Conservation (phyloP, 2,888 invertebrate species). For the Notocelia uddmanniana region DNA sequence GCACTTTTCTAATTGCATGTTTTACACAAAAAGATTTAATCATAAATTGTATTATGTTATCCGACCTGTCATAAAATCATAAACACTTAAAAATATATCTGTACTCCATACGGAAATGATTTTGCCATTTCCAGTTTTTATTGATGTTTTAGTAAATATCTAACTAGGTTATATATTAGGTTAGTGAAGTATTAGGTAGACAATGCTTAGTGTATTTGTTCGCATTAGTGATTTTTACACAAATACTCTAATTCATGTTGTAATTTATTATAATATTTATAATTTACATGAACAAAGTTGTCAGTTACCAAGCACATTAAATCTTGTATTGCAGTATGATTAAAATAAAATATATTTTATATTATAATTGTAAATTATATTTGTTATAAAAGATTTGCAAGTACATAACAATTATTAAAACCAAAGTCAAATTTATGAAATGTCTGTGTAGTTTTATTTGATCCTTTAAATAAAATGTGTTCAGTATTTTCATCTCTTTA, state of each 20-base stretch:
- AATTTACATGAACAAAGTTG: conserved; percentile 29
- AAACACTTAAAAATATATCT: too few relatives aligned
- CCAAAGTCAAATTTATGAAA: conserved; percentile 53
- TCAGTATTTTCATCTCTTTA: conserved; percentile 1
- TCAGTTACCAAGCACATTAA: conserved; percentile 27
- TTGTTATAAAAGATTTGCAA: conserved; percentile 65
- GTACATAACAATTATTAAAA: conserved; percentile 68
- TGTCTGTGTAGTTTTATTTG: conserved; percentile 29
- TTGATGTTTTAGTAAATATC: conserved; percentile 2
- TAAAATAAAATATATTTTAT: conserved; percentile 57
- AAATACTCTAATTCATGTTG: conserved; percentile 40
- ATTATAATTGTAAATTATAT: conserved; percentile 56
- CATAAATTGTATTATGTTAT: neutral
- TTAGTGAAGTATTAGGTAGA: neutral
- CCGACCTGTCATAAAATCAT: too few relatives aligned
- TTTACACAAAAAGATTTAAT: neutral
- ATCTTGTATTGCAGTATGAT: conserved; percentile 45
- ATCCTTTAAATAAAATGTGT: neutral
- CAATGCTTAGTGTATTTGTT: conserved; percentile 14
- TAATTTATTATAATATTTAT: conserved; percentile 21
- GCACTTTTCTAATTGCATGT: neutral
- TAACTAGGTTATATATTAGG: neutral
- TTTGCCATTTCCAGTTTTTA: neutral
- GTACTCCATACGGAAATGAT: too few relatives aligned
- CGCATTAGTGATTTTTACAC: conserved; percentile 18